Evolutionary conservation across 2,113 vertebrate genomes (phyloP), one percentile per base, ranked within the genome.

Genomic region (Dicaeum eximium): DNA sequence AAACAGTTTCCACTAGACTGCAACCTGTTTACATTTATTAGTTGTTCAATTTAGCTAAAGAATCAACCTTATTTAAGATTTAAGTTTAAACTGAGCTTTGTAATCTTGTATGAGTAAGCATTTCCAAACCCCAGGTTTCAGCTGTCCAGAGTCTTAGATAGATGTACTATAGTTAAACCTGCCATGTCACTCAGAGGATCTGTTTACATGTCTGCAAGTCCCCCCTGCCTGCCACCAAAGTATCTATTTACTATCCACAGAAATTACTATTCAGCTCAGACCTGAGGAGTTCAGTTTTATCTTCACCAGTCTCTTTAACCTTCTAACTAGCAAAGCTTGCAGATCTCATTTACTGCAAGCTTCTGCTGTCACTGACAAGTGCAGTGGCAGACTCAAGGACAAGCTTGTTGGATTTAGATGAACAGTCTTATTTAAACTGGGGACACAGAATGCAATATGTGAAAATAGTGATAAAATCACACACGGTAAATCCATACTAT

Each of bases 131-230:
- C 38, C 65, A 73, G 24, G 80, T 58, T 86, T 95, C 96, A 97
- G 96, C 96, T 97, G 96, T 96, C 83, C 77, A 80, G 69, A 91
- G 91, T 86, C 82, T 95, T 81, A 95, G 88, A 95, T 75, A 92
- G 81, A 69, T 28, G 73, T 81, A 71, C 94, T 95, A 96, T 93
- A 97, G 94, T 93, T 96, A 95, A 97, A 94, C 94, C 91, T 95
- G 96, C 96, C 86, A 24, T 93, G 96, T 97, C 96, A 97, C 96
- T 97, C 96, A 88, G 90, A 81, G 88, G 94, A 83, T 93, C 91
- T 86, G 83, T 93, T 97, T 96, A 96, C 95, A 94, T 19, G 69
- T 78, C 92, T 93, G 40, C 56, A 54, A 92, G 82, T 37, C 24
- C 31, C 28, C 42, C 30, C 44, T 5, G 7, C 38, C n/a, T 61